phyloP scores from a whole-genome alignment of 2,888 invertebrate species.

The Stomorhina lunata region DNA sequence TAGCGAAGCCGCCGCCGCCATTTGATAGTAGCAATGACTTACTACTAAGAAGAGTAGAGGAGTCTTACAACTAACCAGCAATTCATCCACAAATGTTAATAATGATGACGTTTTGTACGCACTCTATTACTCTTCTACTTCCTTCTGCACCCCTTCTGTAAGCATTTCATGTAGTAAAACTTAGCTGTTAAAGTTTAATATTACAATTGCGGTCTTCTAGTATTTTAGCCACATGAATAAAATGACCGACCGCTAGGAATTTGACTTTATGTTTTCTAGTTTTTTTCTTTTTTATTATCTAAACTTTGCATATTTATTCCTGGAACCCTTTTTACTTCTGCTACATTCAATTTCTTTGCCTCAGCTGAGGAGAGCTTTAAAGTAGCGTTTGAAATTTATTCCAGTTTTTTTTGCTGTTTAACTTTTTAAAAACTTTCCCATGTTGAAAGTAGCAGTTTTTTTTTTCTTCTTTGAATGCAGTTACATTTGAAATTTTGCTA shows the following conservation, averaged over 20 bases:
- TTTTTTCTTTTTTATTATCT: background rate
- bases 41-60: no score
- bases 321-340: background rate
- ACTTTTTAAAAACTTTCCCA: conserved; percentile 1
- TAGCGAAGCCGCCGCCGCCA: conserved; percentile 54
- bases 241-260: conserved; percentile 49
- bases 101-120: conserved; percentile 22
- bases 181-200: conserved; percentile 50
- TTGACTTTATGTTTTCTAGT: background rate
- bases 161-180: background rate
- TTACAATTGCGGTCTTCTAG: conserved; percentile 60
- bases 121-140: conserved; percentile 19
- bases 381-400: conserved; percentile 37
- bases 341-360: background rate
- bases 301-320: conserved; percentile 19
- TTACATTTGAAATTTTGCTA: conserved; percentile 8
- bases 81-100: no score
- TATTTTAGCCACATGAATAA: conserved; percentile 62
- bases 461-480: conserved; percentile 28
- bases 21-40: conserved; percentile 44
- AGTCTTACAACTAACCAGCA: no score
- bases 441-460: conserved; percentile 45
- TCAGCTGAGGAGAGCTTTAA: conserved; percentile 3
- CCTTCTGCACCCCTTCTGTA: background rate
- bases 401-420: background rate